Evolutionary conservation across 2,888 invertebrate genomes (phyloP).

Genomic region (Crossocerus cetratus): DNA sequence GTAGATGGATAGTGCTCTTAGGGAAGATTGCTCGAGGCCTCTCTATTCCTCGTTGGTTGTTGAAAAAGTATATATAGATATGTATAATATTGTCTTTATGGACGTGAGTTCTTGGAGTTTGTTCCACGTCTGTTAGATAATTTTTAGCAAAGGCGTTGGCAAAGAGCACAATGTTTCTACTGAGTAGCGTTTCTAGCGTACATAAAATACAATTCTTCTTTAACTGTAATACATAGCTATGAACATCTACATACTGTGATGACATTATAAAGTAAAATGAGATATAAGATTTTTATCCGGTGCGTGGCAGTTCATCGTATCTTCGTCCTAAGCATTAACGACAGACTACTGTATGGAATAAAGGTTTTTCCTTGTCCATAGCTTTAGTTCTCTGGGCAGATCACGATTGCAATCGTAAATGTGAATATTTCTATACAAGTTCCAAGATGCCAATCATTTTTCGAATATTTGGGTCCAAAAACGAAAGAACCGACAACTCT

Average conservation of each 20-base stretch:
- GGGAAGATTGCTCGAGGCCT: conserved; percentile 25
- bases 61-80: conserved; percentile 39
- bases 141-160: conserved; percentile 25
- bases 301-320: conserved; percentile 54
- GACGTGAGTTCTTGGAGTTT: conserved; percentile 25
- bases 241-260: conserved; percentile 72
- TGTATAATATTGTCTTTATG: conserved; percentile 43
- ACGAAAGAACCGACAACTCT: conserved; percentile 31
- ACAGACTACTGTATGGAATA: conserved; percentile 37
- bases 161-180: conserved; percentile 52
- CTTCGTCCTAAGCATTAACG: conserved; percentile 39
- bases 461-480: conserved; percentile 57
- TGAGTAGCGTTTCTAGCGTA: conserved; percentile 60
- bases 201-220: conserved; percentile 43
- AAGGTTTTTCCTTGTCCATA: conserved; percentile 62
- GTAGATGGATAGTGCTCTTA: conserved; percentile 49
- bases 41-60: conserved; percentile 46
- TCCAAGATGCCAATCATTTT: conserved; percentile 69
- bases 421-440: conserved; percentile 54
- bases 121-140: conserved; percentile 36
- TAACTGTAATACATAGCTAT: conserved; percentile 60
- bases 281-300: conserved; percentile 53
- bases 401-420: conserved; percentile 56
- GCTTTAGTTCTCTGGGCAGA: conserved; percentile 66
- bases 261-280: conserved; percentile 64